Evolutionary conservation across 2,797 vertebrate species (phyloP), one percentile per base, ranked within the genome.

Genomic region (Myotis myotis): DNA sequence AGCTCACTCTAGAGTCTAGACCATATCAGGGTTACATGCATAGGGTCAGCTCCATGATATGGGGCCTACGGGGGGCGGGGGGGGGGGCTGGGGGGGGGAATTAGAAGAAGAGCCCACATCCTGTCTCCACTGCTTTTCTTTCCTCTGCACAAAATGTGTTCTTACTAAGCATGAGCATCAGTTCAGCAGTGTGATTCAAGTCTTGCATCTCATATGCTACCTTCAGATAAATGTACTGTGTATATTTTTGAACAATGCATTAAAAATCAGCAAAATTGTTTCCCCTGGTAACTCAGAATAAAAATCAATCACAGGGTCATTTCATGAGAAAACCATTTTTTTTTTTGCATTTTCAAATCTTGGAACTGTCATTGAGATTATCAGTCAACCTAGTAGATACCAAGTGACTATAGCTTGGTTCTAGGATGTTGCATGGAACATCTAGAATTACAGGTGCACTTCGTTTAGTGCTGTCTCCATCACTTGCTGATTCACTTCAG

Each of bases 261-360:
- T 76, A 62, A 76, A 78, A 83, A 25, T 28, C 41, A 90, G 20
- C 53, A 89, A 92, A 70, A 8, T 17, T 83, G 4, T 75, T 30
- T 80, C 68, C 22, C 57, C 49, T 87, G 75, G 93, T 66, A 66
- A 41, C 44, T 83, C 53, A 92, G n/a, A 87, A 88, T 53, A 91
- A 92, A 96, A 90, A 84, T 47, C 28, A 90, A 83, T 66, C 66
- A 36, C 23, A 80, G 38, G 33, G 4, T 64, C n/a, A 60, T 87
- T 94, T 85, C 12, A 51, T 41, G 44, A 91, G 41, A 86, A 86
- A 68, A 89, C 0, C 4, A 47, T n/a, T n/a, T 76, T 60, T 89
- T 25, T 76, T 38, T 81, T 86, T 70, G 38, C 33, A 60, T 91
- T 88, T 81, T 87, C 53, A 80, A 84, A 80, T 4, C 30, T 66